Conservation (phyloP, 1,140 invertebrate species). For the Nixonia krombeini region DNA sequence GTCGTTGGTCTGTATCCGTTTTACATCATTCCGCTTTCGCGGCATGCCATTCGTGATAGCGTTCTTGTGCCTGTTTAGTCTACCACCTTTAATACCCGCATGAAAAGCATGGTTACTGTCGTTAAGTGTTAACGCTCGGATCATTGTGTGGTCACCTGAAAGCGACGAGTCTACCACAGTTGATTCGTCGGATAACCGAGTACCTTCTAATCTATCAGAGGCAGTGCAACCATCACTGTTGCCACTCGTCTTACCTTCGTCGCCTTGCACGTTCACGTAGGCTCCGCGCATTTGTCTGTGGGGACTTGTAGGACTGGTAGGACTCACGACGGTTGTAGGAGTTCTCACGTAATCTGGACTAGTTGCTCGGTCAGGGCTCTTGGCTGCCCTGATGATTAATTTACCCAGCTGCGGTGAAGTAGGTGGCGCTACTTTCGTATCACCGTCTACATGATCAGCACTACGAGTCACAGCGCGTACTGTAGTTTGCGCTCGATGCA, state of each 20-base stretch:
- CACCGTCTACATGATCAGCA: slow-evolving; percentile 66
- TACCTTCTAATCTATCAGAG: slow-evolving; percentile 57
- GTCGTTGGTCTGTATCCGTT: slow-evolving; percentile 5
- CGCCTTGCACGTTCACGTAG: slow-evolving; percentile 80
- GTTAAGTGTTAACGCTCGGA: neutral
- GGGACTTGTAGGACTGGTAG: slow-evolving; percentile 68
- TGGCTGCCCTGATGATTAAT: slow-evolving; percentile 76
- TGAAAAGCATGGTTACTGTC: slow-evolving; percentile 2
- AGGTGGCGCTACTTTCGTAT: slow-evolving; percentile 56
- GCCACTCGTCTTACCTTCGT: slow-evolving; percentile 77
- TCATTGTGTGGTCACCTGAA: slow-evolving; percentile 8
- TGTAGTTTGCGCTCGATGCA: slow-evolving; percentile 61
- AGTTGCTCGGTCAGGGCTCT: slow-evolving; percentile 71
- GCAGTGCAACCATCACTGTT: slow-evolving; percentile 63
- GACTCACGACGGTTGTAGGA: slow-evolving; percentile 74
- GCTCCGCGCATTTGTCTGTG: slow-evolving; percentile 73
- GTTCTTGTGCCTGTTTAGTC: neutral
- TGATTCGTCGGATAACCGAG: slow-evolving; percentile 23
- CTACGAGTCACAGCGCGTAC: slow-evolving; percentile 64
- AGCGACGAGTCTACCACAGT: slow-evolving; percentile 32
- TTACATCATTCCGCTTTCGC: too few species aligned
- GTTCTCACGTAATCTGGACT: slow-evolving; percentile 76
- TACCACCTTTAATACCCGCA: neutral
- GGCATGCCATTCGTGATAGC: slow-evolving; percentile 12
- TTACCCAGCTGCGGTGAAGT: slow-evolving; percentile 74